Evolutionary conservation across 2,888 invertebrate species (phyloP), one percentile per base, ranked within the genome.

Genomic region (Cerceris ruficornis): DNA sequence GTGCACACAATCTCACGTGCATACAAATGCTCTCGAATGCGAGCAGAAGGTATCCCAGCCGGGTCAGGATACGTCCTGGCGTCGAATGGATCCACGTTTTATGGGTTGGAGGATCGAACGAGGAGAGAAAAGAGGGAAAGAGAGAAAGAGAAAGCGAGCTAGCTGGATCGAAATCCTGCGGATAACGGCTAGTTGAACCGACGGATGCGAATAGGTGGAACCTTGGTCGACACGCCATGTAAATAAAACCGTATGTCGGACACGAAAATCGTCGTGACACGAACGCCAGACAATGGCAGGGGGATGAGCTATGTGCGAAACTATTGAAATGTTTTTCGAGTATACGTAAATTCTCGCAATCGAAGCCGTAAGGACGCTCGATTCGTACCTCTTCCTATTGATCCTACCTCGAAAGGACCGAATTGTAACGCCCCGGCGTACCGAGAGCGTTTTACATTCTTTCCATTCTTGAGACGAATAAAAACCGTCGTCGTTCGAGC

Each of bases 151-250:
- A n/a, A 14, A 65, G 28, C 54, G 41, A 14, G 58, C 49, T 61
- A 43, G 61, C 54, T 15, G 59, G 54, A 70, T 81, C 65, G 70
- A 81, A 76, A 77, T 80, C 80, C 76, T 42, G 43, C 68, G 67
- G 80, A 75, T 81, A 80, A 70, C 67, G 57, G 49, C 69, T 76
- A 77, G 72, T 68, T 68, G 55, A 72, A 76, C 62, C 61, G 43
- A 14, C n/a, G 15, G 17, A 50, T 43, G 70, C 55, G 70, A 57
- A 65, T 75, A 43, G 58, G 13, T 68, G 13, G 59, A 65, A 65
- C 28, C 55, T 28, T 52, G 42, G 57, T 58, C 65, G 62, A 60
- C 58, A 50, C 58, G 54, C n/a, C 41, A 65, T 74, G 70, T 65
- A 58, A 71, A 80, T 81, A 73, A 73, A 80, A 77, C 65, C 60